Evolutionary conservation across 2,888 invertebrate species (phyloP).

Genomic region (Sturmia bella): DNA sequence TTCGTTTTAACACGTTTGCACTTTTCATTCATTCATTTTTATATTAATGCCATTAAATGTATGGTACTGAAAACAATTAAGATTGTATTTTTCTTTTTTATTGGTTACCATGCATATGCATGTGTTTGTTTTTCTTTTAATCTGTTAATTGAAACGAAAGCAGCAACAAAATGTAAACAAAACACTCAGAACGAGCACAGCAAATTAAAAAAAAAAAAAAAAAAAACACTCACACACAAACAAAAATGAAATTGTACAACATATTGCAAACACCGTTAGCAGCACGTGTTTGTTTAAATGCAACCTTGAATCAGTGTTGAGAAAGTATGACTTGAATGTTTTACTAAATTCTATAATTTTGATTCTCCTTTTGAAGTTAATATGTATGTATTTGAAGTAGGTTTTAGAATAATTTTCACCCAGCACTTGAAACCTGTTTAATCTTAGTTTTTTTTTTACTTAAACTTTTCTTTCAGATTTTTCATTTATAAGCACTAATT

Average conservation of each 20-base stretch:
- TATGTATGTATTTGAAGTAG: too few relatives aligned
- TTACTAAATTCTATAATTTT: neutral
- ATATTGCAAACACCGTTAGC: conserved; percentile 32
- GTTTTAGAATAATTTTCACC: too few relatives aligned
- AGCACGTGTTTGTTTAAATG: conserved; percentile 38
- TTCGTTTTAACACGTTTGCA: neutral
- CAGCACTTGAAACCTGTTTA: neutral
- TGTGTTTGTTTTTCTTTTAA: neutral
- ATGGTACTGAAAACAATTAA: conserved; percentile 27
- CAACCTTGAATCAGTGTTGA: conserved; percentile 44
- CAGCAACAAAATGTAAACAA: conserved; percentile 47
- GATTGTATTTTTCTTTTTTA: conserved; percentile 12
- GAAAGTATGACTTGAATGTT: conserved; percentile 2
- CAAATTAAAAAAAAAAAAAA: neutral
- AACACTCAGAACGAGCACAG: conserved; percentile 6
- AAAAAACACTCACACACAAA: neutral
- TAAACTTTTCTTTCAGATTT: neutral
- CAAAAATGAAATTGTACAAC: neutral
- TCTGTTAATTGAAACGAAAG: conserved; percentile 9
- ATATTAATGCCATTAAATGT: conserved; percentile 11
- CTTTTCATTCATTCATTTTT: conserved; percentile 21
- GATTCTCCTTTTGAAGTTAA: too few relatives aligned
- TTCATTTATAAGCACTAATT: conserved; percentile 9
- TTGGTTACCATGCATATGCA: neutral
- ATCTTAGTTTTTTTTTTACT: conserved; percentile 17